These are phyloP conservation scores for Parus major DNA, from an alignment of 2,113 vertebrate species.

Conservation along the genomic window DNA sequence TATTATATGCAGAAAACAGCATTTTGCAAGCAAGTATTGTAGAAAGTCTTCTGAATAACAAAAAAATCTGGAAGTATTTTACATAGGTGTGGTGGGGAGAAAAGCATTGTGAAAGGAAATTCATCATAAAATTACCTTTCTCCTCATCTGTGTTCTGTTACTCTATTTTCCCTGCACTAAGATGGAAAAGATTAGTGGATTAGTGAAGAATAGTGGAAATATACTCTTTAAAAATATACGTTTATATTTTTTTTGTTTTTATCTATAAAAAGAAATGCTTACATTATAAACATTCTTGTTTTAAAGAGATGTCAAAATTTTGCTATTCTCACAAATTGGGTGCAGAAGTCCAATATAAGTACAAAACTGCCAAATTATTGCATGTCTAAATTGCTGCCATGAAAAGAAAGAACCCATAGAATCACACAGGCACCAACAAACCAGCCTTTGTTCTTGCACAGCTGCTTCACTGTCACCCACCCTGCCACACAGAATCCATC, in stretches of 20 bases:
- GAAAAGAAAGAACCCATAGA: neutral
- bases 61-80: neutral
- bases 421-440: neutral
- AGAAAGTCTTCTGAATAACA: neutral
- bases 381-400: neutral
- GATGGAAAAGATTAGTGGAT: neutral
- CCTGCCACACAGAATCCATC: neutral
- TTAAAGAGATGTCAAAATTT: neutral
- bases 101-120: too few relatives aligned
- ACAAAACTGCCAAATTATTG: neutral
- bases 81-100: too few relatives aligned
- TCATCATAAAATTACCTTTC: too few relatives aligned
- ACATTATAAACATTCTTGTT: neutral
- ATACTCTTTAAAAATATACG: neutral
- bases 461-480: neutral
- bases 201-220: neutral
- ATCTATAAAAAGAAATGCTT: too few relatives aligned
- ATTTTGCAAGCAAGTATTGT: neutral
- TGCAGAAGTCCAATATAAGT: neutral
- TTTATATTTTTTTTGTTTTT: too few relatives aligned
- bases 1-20: neutral
- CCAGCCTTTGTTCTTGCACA: neutral
- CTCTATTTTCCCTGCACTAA: neutral
- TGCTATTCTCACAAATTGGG: neutral
- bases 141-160: neutral